A percentile compares a stretch with the other conserved stretches of the same genome.
Conservation (phyloP, 2,797 vertebrate species). For the Aldrovandia affinis region DNA sequence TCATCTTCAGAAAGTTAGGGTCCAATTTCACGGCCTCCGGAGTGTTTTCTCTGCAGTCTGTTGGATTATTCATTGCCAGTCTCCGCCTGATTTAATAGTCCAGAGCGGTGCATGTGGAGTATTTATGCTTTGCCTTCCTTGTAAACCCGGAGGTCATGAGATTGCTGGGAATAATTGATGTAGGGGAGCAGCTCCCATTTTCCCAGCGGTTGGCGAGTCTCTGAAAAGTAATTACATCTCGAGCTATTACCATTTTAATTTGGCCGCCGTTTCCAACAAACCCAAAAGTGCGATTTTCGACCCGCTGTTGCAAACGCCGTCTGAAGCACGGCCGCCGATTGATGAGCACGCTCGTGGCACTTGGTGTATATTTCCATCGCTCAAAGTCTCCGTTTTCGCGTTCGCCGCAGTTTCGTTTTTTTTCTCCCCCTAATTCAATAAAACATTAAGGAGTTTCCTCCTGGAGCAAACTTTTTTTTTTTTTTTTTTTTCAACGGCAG, state of each 20-base stretch:
- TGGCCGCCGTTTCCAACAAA: constrained; percentile 27
- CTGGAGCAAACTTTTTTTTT: neutral
- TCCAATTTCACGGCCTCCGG: neutral
- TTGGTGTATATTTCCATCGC: constrained; percentile 7
- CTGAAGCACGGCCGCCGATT: constrained; percentile 22
- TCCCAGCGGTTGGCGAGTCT: constrained; percentile 26
- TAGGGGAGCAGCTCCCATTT: constrained; percentile 31
- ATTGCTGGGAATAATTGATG: constrained; percentile 42
- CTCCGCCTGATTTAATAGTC: constrained; percentile 27
- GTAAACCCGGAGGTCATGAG: constrained; percentile 14
- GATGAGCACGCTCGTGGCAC: constrained; percentile 13
- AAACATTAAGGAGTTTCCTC: neutral
- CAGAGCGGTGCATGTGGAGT: constrained; percentile 19
- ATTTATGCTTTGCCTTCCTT: constrained; percentile 33
- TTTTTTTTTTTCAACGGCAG: neutral
- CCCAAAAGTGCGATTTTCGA: constrained; percentile 24
- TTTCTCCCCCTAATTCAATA: neutral
- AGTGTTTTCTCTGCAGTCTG: neutral
- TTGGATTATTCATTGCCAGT: constrained; percentile 23
- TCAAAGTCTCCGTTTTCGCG: neutral
- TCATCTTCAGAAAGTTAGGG: neutral
- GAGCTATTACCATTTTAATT: constrained; percentile 22
- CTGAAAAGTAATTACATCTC: constrained; percentile 41
- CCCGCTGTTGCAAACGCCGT: constrained; percentile 27
- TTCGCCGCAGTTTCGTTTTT: neutral